Evolutionary conservation across 1,140 invertebrate species (phyloP), one percentile per base, ranked within the genome.

Genomic region (Drosophila pallidifrons): DNA sequence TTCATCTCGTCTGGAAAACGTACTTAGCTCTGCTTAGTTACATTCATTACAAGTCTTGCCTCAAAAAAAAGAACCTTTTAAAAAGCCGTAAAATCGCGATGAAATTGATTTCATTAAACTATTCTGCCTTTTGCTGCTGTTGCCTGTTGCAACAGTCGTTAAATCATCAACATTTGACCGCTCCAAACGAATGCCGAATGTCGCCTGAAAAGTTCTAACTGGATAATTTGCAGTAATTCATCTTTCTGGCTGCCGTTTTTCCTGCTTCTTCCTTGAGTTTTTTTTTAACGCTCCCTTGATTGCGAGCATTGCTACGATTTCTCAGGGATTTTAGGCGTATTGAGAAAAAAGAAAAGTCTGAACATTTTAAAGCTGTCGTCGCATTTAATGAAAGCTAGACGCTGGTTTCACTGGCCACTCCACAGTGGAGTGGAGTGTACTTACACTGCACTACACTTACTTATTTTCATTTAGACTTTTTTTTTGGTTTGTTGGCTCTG

Each of bases 171-270:
- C 30, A 52, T 20, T 25, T 52, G 55, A 46, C 8, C 47, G 16
- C 49, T 32, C 41, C 30, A 63, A 25, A 4, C 32, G 15, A 43
- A 10, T 59, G 25, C 16, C 45, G 20, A 55, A 41, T 61, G 66
- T 54, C 13, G 32, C 25, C 6, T 41, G 41, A 69, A 73, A 77
- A 77, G 43, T 74, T 77, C 75, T 85, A 89, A 88, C 81, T 85
- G 81, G 78, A 89, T 89, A 89, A 88, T 88, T 88, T 85, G 71
- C 77, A 89, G 83, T 85, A 88, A 88, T 88, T 88, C 81, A 88
- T 88, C 83, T 85, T 89, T 67, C 80, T 75, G 80, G 59, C 73
- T 35, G 65, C 20, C 47, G 8, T 69, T 65, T 71, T 80, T 75
- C 43, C 28, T 16, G 38, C 46, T 54, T 45, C 38, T 55, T 43